Evolutionary conservation across 2,797 vertebrate genomes (phyloP).

Genomic region (Rhinogobio ventralis): DNA sequence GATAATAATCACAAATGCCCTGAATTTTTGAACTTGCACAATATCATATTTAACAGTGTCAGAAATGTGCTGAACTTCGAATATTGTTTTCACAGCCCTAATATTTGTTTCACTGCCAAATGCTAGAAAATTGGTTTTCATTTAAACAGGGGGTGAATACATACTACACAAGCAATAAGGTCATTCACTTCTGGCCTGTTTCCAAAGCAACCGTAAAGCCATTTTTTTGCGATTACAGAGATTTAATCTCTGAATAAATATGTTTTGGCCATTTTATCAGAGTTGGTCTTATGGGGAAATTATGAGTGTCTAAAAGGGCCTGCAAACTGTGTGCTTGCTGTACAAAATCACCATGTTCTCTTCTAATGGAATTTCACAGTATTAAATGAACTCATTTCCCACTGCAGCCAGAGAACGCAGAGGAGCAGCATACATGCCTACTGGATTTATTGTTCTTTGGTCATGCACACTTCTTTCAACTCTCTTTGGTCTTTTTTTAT

Average conservation of each 20-base stretch:
- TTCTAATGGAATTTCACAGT: slow-evolving; percentile 63
- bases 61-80: slow-evolving; percentile 6
- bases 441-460: slow-evolving; percentile 45
- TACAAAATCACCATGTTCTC: slow-evolving; percentile 48
- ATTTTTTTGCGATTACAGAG: slow-evolving; percentile 51
- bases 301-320: slow-evolving; percentile 28
- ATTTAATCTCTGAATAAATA: slow-evolving; percentile 55
- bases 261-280: slow-evolving; percentile 49
- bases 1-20: background rate
- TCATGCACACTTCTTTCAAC: slow-evolving; percentile 22
- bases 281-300: slow-evolving; percentile 50
- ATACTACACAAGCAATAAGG: slow-evolving; percentile 29
- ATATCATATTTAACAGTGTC: background rate
- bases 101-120: background rate
- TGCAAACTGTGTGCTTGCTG: background rate
- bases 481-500: slow-evolving; percentile 15
- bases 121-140: slow-evolving; percentile 10
- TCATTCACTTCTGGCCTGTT: slow-evolving; percentile 36
- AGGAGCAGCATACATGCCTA: slow-evolving; percentile 37
- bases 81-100: slow-evolving; percentile 4
- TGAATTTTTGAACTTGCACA: background rate
- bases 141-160: slow-evolving; percentile 3
- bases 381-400: slow-evolving; percentile 60
- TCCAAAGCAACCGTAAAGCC: slow-evolving; percentile 53
- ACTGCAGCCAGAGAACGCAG: slow-evolving; percentile 47